Conservation (phyloP, 2,888 invertebrate genomes). For the Tortricodes alternella region DNA sequence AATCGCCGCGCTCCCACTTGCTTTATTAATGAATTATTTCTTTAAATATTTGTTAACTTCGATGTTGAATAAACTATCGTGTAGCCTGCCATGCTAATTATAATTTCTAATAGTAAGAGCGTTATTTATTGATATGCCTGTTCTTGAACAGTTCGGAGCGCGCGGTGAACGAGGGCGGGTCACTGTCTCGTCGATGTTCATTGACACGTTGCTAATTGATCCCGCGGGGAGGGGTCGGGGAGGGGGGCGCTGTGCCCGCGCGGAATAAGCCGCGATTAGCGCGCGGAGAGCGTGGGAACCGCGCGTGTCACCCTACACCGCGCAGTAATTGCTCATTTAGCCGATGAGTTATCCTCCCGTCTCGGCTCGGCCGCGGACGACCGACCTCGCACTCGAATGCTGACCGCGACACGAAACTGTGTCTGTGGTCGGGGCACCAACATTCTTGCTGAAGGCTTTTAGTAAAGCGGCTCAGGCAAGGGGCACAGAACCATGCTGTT, state of each 20-base stretch:
- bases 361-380: not conserved
- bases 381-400: not conserved
- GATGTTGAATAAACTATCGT: conserved; percentile 29
- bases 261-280: conserved; percentile 12
- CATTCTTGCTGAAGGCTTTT: not conserved
- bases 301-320: conserved; percentile 30
- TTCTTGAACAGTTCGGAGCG: not conserved
- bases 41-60: conserved; percentile 30
- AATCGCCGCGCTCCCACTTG: conserved; percentile 9
- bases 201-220: conserved; percentile 25
- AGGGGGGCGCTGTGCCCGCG: not conserved
- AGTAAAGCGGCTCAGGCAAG: not conserved
- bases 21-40: conserved; percentile 31
- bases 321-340: conserved; percentile 26
- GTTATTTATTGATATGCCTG: conserved; percentile 10
- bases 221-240: not conserved
- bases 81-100: conserved; percentile 28
- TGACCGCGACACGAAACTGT: conserved; percentile 2
- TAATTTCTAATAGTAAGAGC: conserved; percentile 27
- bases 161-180: not conserved
- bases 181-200: conserved; percentile 7
- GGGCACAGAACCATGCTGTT: too few species aligned
- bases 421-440: not conserved
- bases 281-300: conserved; percentile 19
- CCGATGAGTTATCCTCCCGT: conserved; percentile 11